phyloP scores from a whole-genome alignment of 2,888 invertebrate species.

The Linnaemya vulpina region DNA sequence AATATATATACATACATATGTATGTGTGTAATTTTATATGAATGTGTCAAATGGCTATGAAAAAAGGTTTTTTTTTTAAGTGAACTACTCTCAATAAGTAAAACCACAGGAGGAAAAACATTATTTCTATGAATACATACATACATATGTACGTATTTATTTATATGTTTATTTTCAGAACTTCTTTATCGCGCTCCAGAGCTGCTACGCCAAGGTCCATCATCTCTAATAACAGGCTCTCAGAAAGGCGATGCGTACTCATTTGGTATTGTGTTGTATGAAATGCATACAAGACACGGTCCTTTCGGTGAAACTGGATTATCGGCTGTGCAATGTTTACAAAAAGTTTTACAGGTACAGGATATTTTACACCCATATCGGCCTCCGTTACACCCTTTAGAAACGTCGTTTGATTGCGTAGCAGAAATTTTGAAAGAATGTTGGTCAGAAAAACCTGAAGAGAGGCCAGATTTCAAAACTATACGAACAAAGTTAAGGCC shows the following conservation, averaged over 20 bases:
- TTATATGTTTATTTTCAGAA: constrained; percentile 83
- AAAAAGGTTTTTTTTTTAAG: no score
- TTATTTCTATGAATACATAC: no score
- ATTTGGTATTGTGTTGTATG: constrained; percentile 94
- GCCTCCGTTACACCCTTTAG: constrained; percentile 90
- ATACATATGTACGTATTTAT: no score
- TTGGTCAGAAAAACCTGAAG: constrained; percentile 91
- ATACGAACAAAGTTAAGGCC: constrained; percentile 91
- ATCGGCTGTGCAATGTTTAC: constrained; percentile 86
- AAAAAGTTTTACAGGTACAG: constrained; percentile 81
- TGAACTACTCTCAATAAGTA: no score
- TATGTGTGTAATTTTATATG: no score
- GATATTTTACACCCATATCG: constrained; percentile 80
- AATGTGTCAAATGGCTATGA: no score
- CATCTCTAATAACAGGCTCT: constrained; percentile 84
- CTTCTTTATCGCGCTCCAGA: constrained; percentile 93
- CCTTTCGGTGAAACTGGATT: constrained; percentile 91
- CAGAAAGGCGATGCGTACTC: constrained; percentile 93
- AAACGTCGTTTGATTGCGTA: constrained; percentile 93
- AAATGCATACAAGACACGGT: constrained; percentile 92
- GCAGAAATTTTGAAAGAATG: constrained; percentile 93
- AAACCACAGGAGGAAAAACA: no score
- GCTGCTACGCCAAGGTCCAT: constrained; percentile 85
- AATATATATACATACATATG: no score
- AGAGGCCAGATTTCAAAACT: constrained; percentile 92